Percentiles rank a stretch among this genome's conserved stretches.
These are phyloP conservation scores for Phylloscopus trochilus DNA, from an alignment of 2,113 vertebrate species.

Conservation along the genomic window DNA sequence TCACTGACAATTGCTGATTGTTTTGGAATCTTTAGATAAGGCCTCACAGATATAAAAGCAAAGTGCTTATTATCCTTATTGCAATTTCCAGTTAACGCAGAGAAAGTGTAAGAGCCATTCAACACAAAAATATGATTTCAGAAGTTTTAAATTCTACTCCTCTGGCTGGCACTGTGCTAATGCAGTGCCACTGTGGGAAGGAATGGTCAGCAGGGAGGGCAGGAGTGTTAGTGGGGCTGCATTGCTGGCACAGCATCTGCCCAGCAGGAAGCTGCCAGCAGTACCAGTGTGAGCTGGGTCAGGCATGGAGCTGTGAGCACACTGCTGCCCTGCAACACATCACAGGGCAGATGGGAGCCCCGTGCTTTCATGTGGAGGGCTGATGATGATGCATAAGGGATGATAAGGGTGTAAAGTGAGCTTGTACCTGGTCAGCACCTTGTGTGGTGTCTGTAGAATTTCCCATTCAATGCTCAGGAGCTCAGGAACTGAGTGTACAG, in stretches of 20 bases:
- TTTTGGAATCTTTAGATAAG: background rate
- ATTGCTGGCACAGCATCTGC: background rate
- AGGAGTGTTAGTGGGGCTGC: background rate
- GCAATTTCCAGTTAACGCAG: background rate
- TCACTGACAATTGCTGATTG: background rate
- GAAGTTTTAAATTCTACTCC: background rate
- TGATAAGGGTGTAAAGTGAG: background rate
- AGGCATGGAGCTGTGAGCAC: background rate
- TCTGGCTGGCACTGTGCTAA: background rate
- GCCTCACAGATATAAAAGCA: background rate
- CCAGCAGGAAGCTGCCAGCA: background rate
- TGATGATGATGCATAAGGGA: background rate
- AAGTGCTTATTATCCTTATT: background rate
- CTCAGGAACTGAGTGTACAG: background rate
- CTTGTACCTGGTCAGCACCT: background rate
- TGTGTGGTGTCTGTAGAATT: background rate
- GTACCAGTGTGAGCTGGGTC: rapidly evolving
- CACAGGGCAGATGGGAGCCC: background rate
- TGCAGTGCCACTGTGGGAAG: background rate
- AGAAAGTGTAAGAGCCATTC: background rate
- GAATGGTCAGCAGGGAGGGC: background rate
- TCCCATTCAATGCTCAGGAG: background rate
- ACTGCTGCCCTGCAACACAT: rapidly evolving
- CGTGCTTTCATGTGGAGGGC: rapidly evolving
- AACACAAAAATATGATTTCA: background rate